phyloP scores from a whole-genome alignment of 2,113 vertebrate genomes.

The Cyanoramphus novaezelandiae region DNA sequence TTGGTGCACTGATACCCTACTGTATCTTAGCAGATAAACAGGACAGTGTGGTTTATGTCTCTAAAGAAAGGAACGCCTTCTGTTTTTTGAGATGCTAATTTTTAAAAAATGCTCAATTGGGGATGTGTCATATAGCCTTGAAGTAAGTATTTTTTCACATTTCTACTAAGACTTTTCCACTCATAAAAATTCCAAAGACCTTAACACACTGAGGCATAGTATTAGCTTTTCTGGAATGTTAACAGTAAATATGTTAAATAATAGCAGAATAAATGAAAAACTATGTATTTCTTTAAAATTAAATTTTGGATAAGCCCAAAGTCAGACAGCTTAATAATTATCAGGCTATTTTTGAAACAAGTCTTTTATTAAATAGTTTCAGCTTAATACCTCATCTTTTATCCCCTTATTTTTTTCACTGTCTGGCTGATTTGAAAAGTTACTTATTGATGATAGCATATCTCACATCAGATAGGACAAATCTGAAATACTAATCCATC shows the following conservation, averaged over 20 bases:
- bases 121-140: background rate
- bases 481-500: background rate
- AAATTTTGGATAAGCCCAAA: background rate
- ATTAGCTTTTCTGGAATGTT: background rate
- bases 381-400: background rate
- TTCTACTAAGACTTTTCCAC: background rate
- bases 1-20: background rate
- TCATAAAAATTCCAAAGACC: background rate
- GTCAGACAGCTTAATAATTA: background rate
- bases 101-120: background rate
- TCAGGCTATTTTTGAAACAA: background rate
- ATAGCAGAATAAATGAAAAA: background rate
- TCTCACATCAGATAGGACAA: background rate
- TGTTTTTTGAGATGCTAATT: background rate
- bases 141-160: background rate
- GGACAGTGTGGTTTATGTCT: background rate
- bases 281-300: background rate
- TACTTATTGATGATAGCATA: background rate
- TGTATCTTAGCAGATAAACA: background rate
- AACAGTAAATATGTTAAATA: background rate
- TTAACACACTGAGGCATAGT: background rate
- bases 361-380: background rate
- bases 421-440: background rate
- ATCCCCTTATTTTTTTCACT: background rate
- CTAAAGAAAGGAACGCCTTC: background rate